A percentile compares a stretch with the other conserved stretches of the same genome.
These are phyloP conservation scores for Oplegnathus fasciatus DNA, from an alignment of 2,113 vertebrate genomes.

Conservation along the genomic window DNA sequence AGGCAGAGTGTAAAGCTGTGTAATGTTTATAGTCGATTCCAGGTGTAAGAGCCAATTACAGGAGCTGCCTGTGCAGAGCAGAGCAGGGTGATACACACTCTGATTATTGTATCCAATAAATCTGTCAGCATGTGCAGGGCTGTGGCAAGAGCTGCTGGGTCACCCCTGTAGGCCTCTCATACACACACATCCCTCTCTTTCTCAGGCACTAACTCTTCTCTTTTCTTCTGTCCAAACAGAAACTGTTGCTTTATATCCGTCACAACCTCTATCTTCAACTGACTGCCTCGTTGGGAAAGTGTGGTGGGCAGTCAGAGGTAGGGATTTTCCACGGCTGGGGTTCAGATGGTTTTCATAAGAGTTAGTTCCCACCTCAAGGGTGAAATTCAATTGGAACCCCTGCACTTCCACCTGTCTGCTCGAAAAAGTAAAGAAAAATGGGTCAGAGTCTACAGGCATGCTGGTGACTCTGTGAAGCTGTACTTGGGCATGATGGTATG, in stretches of 20 bases:
- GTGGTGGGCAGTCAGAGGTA: conserved; percentile 9
- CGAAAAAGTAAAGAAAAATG: not conserved
- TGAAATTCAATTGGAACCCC: conserved; percentile 5
- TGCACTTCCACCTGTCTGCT: conserved; percentile 19
- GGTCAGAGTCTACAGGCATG: too few relatives aligned
- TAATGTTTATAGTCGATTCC: conserved; percentile 51
- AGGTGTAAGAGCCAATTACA: conserved; percentile 72
- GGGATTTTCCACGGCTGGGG: conserved; percentile 12
- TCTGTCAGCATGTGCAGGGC: conserved; percentile 66
- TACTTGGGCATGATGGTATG: too few relatives aligned
- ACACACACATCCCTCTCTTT: conserved; percentile 12
- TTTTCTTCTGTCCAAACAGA: conserved; percentile 13
- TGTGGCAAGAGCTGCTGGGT: conserved; percentile 45
- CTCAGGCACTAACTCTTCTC: conserved; percentile 42
- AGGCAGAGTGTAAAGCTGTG: conserved; percentile 13
- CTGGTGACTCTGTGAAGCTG: not conserved
- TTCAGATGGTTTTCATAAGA: conserved; percentile 9
- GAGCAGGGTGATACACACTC: conserved; percentile 67
- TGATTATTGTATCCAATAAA: conserved; percentile 78
- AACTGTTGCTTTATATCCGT: conserved; percentile 13
- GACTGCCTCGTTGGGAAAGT: conserved; percentile 14
- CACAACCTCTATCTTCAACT: conserved; percentile 10
- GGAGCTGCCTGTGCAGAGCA: conserved; percentile 53
- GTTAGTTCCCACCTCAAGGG: conserved; percentile 13
- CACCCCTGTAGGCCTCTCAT: conserved; percentile 26